Percentiles rank a stretch among this genome's conserved stretches.
These are phyloP conservation scores for Peromyscus melanophrys DNA, from an alignment of 2,797 vertebrate species.

Conservation along the genomic window DNA sequence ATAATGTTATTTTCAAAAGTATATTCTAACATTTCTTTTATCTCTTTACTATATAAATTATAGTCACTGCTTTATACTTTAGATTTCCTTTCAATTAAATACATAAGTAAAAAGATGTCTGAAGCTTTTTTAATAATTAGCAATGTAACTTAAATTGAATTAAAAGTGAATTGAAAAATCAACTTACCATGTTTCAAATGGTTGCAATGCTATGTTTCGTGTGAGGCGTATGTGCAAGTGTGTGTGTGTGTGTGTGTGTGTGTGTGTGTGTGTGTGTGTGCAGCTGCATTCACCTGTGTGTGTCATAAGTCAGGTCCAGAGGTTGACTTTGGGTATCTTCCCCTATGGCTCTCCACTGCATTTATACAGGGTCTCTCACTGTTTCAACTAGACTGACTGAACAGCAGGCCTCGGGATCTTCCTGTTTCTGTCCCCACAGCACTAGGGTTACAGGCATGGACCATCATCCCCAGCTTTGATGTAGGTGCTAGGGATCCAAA, in stretches of 20 bases:
- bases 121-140: slow-evolving; percentile 52
- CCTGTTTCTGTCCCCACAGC: neutral
- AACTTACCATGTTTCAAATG: slow-evolving; percentile 51
- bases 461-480: neutral
- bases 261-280: neutral
- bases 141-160: slow-evolving; percentile 46
- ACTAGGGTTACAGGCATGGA: neutral
- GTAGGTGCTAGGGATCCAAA: neutral
- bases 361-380: neutral
- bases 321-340: neutral
- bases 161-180: neutral
- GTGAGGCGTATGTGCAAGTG: neutral
- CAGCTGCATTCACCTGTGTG: neutral
- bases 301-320: neutral
- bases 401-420: neutral
- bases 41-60: slow-evolving; percentile 20
- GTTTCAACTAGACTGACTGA: neutral
- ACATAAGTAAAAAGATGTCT: neutral
- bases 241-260: too few species aligned
- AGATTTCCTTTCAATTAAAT: slow-evolving; percentile 42
- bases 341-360: neutral
- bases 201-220: neutral
- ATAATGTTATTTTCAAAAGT: slow-evolving; percentile 47
- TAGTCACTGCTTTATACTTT: neutral
- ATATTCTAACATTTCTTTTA: slow-evolving; percentile 43